Conservation (phyloP, 2,797 vertebrate species). For the Synaphobranchus kaupii region DNA sequence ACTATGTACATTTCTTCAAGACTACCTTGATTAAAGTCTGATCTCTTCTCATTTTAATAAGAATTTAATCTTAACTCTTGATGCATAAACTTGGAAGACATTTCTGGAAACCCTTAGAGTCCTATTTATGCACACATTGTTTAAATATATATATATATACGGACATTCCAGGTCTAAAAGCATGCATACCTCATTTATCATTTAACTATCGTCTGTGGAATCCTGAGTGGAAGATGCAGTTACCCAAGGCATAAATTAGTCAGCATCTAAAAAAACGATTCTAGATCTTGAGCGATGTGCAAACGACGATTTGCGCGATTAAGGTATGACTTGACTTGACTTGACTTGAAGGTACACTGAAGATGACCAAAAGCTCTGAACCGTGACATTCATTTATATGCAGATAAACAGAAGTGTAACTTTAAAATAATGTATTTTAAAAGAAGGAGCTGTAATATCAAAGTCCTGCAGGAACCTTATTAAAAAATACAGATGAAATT, state of each 20-base stretch:
- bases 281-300: background rate
- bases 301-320: constrained; percentile 9
- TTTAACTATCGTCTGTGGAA: constrained; percentile 37
- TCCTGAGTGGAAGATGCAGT: constrained; percentile 30
- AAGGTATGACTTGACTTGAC: too few species aligned
- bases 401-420: background rate
- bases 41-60: constrained; percentile 46
- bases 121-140: constrained; percentile 51
- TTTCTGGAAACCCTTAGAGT: constrained; percentile 24
- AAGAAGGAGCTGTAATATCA: background rate
- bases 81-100: constrained; percentile 29
- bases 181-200: constrained; percentile 35
- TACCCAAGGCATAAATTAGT: background rate
- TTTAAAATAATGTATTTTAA: constrained; percentile 1
- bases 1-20: constrained; percentile 46
- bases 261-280: constrained; percentile 10
- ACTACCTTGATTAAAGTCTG: constrained; percentile 56
- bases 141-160: background rate
- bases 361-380: background rate
- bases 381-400: background rate
- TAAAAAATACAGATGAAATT: constrained; percentile 16
- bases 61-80: constrained; percentile 35
- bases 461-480: background rate
- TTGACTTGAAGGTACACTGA: too few species aligned
- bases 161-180: constrained; percentile 44